Percentiles rank a stretch among this genome's conserved stretches.
phyloP scores from a whole-genome alignment of 2,113 vertebrate species.

The Felis chaus region DNA sequence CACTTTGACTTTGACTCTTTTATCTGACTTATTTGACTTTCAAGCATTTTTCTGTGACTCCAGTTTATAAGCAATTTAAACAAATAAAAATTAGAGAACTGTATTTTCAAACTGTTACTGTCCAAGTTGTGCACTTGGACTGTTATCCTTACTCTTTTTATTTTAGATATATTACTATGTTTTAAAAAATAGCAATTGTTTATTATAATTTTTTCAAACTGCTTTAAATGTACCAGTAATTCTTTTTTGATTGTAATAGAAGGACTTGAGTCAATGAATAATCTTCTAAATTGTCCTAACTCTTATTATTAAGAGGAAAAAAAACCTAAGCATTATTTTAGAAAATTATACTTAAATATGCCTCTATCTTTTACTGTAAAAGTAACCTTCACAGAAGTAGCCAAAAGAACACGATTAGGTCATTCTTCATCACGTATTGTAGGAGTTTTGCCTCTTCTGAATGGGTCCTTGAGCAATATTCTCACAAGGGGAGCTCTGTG shows the following conservation, averaged over 20 bases:
- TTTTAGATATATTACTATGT: slow-evolving; percentile 9
- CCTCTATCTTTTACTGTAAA: background rate
- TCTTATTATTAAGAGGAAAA: background rate
- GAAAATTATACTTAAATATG: background rate
- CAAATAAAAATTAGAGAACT: background rate
- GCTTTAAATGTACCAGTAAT: background rate
- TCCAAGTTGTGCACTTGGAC: background rate
- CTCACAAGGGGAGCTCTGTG: background rate
- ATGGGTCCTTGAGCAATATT: background rate
- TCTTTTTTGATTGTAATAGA: background rate
- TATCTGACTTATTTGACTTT: background rate
- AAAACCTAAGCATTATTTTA: background rate
- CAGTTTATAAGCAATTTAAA: slow-evolving; percentile 29
- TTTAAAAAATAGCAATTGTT: background rate
- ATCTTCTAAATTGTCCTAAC: background rate
- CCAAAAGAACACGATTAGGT: background rate
- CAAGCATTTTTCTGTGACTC: background rate
- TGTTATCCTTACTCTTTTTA: background rate
- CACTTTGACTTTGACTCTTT: background rate
- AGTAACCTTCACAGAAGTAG: background rate
- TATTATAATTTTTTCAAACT: background rate
- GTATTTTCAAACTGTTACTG: background rate
- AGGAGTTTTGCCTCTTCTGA: background rate
- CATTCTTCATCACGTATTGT: background rate
- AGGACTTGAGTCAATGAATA: background rate